Conservation (phyloP, 2,113 vertebrate species). For the Conger conger region DNA sequence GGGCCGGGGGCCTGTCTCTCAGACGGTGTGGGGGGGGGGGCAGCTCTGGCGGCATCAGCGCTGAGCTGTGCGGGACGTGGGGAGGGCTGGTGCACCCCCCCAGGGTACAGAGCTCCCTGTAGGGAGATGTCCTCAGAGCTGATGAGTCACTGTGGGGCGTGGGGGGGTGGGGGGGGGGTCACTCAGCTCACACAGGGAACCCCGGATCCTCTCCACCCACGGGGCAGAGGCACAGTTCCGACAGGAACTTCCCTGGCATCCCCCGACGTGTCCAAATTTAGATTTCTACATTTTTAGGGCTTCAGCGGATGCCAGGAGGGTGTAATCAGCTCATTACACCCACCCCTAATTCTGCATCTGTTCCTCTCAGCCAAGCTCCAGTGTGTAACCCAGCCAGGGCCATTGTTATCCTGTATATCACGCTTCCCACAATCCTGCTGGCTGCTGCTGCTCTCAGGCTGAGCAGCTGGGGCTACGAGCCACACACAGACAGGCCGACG, state of each 20-base stretch:
- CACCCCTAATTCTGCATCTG: slow-evolving; percentile 51
- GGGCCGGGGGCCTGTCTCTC: no score
- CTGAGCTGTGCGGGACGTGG: no score
- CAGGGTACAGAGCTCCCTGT: no score
- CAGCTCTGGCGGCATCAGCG: no score
- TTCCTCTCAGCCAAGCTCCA: slow-evolving; percentile 60
- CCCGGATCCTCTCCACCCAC: not conserved
- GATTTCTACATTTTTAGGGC: not conserved
- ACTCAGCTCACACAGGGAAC: no score
- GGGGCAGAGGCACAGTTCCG: not conserved
- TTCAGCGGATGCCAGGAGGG: not conserved
- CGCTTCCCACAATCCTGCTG: not conserved
- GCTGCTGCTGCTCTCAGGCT: no score
- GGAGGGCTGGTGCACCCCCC: no score
- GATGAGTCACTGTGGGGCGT: no score
- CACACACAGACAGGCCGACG: slow-evolving; percentile 34
- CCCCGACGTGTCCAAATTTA: not conserved
- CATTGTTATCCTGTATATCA: slow-evolving; percentile 47
- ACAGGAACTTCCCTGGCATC: not conserved
- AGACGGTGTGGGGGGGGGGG: no score
- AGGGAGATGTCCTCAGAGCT: no score
- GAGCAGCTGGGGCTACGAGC: slow-evolving; percentile 24
- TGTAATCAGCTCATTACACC: not conserved
- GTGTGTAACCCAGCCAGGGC: slow-evolving; percentile 48
- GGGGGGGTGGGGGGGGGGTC: no score